A percentile compares a stretch with the other conserved stretches of the same genome.
phyloP scores from a whole-genome alignment of 2,888 invertebrate species.

The Parapristionchus giblindavisi region DNA sequence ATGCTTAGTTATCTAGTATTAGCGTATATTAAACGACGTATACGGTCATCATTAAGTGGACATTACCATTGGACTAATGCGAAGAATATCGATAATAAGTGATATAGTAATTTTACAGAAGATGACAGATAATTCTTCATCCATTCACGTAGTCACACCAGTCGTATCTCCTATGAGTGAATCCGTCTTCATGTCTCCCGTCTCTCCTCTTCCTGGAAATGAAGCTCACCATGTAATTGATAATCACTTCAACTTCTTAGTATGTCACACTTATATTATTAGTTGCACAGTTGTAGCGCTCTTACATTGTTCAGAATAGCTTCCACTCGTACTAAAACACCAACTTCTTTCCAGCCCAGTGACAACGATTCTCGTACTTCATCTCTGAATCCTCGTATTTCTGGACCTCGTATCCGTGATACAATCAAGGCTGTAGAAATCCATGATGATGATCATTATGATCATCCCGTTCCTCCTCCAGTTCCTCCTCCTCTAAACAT shows the following conservation, averaged over 20 bases:
- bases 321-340: too few relatives aligned
- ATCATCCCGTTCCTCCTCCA: too few relatives aligned
- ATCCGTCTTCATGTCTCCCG: conserved; percentile 37
- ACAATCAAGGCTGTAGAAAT: conserved; percentile 24
- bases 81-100: too few relatives aligned
- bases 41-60: too few relatives aligned
- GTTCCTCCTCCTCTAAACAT: too few relatives aligned
- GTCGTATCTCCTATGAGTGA: conserved; percentile 29
- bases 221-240: background rate
- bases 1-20: too few relatives aligned
- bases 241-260: background rate
- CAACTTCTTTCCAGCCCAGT: conserved; percentile 8
- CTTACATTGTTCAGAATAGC: too few relatives aligned
- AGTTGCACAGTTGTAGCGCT: too few relatives aligned
- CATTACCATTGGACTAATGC: too few relatives aligned
- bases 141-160: background rate
- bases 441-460: conserved; percentile 9
- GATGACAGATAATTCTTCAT: background rate
- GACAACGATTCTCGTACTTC: conserved; percentile 10
- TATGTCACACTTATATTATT: too few relatives aligned
- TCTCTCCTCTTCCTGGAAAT: conserved; percentile 22
- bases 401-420: conserved; percentile 20
- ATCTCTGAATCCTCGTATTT: conserved; percentile 16
- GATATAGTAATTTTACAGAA: background rate
- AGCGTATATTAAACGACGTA: too few relatives aligned